phyloP scores from a whole-genome alignment of 2,888 invertebrate species.

The Hypena proboscidalis region DNA sequence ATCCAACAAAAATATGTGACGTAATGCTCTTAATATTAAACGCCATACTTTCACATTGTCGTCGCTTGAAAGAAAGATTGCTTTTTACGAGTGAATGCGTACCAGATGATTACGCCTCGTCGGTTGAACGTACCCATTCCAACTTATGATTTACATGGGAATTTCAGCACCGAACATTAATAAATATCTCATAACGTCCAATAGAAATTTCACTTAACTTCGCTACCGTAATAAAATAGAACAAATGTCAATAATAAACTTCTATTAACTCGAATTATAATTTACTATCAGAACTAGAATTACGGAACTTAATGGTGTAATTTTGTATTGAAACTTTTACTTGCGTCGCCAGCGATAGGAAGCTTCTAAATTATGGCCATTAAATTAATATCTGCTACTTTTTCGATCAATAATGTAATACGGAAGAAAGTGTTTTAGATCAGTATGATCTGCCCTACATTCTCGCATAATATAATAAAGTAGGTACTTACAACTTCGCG shows the following conservation, averaged over 20 bases:
- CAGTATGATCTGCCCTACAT: neutral
- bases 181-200: constrained; percentile 9
- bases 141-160: constrained; percentile 65
- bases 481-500: too few relatives aligned
- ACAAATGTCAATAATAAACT: constrained; percentile 24
- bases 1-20: constrained; percentile 46
- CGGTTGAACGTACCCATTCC: constrained; percentile 48
- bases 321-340: constrained; percentile 41
- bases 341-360: constrained; percentile 18
- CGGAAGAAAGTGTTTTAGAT: constrained; percentile 21
- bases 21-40: constrained; percentile 55
- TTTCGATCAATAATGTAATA: constrained; percentile 32
- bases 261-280: constrained; percentile 26
- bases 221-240: constrained; percentile 23
- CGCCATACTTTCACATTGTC: constrained; percentile 55
- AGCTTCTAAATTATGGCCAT: constrained; percentile 28
- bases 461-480: too few relatives aligned
- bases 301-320: constrained; percentile 24
- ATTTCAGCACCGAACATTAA: constrained; percentile 29
- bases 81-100: constrained; percentile 54
- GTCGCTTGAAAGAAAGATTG: constrained; percentile 61
- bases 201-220: constrained; percentile 16
- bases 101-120: constrained; percentile 69
- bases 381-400: constrained; percentile 22
- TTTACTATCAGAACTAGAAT: constrained; percentile 23